These are phyloP conservation scores for Sinohyriopsis cumingii DNA, from an alignment of 2,888 invertebrate genomes.

Conservation along the genomic window DNA sequence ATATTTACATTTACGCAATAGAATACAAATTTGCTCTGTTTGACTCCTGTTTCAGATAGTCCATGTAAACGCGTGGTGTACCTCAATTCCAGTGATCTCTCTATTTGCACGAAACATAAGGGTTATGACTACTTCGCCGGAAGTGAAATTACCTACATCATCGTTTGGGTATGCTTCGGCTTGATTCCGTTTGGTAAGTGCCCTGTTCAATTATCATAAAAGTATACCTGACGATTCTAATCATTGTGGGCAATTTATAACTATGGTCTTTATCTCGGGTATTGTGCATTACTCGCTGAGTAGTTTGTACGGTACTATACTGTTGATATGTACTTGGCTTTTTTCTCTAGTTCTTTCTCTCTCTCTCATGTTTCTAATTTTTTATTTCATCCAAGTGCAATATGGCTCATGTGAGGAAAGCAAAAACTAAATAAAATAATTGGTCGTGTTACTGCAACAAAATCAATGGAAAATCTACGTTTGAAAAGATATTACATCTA, in stretches of 20 bases:
- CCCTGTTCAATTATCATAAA: no score
- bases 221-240: no score
- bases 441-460: no score
- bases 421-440: not conserved
- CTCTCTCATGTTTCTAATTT: not conserved
- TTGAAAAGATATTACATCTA: not conserved
- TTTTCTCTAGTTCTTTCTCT: not conserved
- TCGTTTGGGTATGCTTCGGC: slow-evolving; percentile 91
- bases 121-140: slow-evolving; percentile 91
- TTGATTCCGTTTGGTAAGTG: slow-evolving; percentile 86
- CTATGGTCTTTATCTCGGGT: no score
- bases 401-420: not conserved
- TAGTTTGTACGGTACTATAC: no score
- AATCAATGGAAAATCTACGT: not conserved
- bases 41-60: not conserved
- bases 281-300: no score
- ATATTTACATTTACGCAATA: no score
- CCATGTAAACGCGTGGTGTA: not conserved
- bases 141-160: slow-evolving; percentile 97
- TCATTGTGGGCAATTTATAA: no score
- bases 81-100: slow-evolving; percentile 86
- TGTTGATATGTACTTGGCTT: not conserved
- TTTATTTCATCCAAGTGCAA: no score
- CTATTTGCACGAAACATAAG: slow-evolving; percentile 90
- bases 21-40: not conserved